Conservation (phyloP, 2,797 vertebrate genomes). For the Sebastiscus albofasciatus region DNA sequence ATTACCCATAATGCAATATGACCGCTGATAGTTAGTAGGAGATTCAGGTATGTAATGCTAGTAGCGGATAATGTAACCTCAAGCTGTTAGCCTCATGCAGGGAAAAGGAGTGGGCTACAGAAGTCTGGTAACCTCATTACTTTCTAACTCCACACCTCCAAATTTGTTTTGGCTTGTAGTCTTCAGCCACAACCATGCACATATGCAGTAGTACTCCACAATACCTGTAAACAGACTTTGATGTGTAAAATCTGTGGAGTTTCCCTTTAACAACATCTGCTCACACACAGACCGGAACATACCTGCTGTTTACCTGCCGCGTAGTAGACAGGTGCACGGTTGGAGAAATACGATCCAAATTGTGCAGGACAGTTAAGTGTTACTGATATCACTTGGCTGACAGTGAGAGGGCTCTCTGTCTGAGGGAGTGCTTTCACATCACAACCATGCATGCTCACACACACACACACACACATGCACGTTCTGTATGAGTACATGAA, state of each 20-base stretch:
- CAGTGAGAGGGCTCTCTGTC: slow-evolving; percentile 60
- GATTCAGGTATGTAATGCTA: neutral
- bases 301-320: slow-evolving; percentile 5
- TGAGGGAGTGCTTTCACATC: slow-evolving; percentile 65
- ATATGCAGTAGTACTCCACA: neutral
- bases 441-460: slow-evolving; percentile 7
- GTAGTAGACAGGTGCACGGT: slow-evolving; percentile 25
- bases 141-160: neutral
- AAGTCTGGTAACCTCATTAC: neutral
- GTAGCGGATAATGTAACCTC: neutral
- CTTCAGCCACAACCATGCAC: neutral
- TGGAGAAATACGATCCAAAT: slow-evolving; percentile 31
- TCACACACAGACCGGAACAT: neutral
- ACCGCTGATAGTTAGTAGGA: neutral
- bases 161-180: neutral
- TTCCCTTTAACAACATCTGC: neutral
- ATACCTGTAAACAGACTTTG: neutral
- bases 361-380: slow-evolving; percentile 66
- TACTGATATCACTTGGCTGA: slow-evolving; percentile 70
- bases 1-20: neutral
- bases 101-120: neutral
- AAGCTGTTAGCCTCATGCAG: too few relatives aligned
- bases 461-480: slow-evolving; percentile 8
- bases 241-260: neutral
- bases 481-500: neutral